phyloP scores from a whole-genome alignment of 2,113 vertebrate genomes.

The Salminus brasiliensis region DNA sequence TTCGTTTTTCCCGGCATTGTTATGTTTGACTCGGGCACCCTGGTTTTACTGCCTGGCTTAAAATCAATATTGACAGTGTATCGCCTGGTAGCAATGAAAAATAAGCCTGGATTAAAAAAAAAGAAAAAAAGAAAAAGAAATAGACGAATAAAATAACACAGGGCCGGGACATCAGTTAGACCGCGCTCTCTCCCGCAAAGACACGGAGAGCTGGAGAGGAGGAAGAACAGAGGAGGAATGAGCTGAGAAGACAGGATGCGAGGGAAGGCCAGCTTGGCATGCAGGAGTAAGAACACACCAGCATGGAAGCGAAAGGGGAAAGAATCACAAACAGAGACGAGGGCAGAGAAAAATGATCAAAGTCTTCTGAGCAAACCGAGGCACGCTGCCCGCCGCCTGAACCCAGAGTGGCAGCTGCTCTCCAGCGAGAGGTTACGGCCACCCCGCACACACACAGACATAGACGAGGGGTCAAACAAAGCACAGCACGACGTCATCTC shows the following conservation, averaged over 20 bases:
- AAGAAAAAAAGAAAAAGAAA: slow-evolving; percentile 9
- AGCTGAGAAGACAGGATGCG: slow-evolving; percentile 28
- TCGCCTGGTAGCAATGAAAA: slow-evolving; percentile 50
- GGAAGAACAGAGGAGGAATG: not conserved
- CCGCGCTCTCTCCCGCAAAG: not conserved
- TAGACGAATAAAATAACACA: slow-evolving; percentile 22
- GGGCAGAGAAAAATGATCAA: slow-evolving; percentile 36
- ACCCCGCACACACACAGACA: not conserved
- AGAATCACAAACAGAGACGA: slow-evolving; percentile 38
- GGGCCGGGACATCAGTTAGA: slow-evolving; percentile 19
- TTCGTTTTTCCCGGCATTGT: slow-evolving; percentile 46
- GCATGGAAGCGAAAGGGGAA: slow-evolving; percentile 27
- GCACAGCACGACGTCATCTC: not conserved
- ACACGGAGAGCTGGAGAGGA: not conserved
- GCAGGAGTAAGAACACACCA: slow-evolving; percentile 5
- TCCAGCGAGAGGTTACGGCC: slow-evolving; percentile 5
- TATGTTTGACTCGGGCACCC: slow-evolving; percentile 39
- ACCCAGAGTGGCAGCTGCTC: slow-evolving; percentile 22
- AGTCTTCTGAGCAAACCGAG: slow-evolving; percentile 11
- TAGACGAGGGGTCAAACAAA: not conserved
- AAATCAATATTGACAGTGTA: slow-evolving; percentile 53
- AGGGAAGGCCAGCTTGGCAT: slow-evolving; percentile 20
- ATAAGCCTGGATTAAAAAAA: slow-evolving; percentile 35
- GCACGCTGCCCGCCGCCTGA: slow-evolving; percentile 4
- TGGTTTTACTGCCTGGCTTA: slow-evolving; percentile 45